Evolutionary conservation across 2,797 vertebrate genomes (phyloP), one percentile per base, ranked within the genome.

Genomic region (Helostoma temminkii): DNA sequence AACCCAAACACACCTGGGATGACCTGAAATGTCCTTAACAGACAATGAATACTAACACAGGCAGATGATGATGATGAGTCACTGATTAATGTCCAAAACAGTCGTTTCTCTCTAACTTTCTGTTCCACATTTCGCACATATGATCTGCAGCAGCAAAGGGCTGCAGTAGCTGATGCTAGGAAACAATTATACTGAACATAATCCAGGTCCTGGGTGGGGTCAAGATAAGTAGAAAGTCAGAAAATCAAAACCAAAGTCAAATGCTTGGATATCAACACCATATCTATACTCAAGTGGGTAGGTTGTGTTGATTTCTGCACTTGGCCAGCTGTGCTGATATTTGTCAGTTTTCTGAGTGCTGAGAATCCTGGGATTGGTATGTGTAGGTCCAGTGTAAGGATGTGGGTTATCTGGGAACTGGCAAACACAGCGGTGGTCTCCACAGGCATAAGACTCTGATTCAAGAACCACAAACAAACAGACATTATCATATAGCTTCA

Each of bases 401-500:
- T 90, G 82, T 89, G 88, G 84, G 76, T 86, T 85, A 88, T 87
- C 72, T 89, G 78, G 80, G 83, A 85, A 76, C 82, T 73, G 78
- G 88, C 84, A 88, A 88, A 89, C 84, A 90, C 81, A 69, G 71
- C 15, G 54, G 80, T 26, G 74, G 83, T 81, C 83, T 84, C 83
- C 70, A 65, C 81, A 62, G 82, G 52, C 45, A 71, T 6, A 2
- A 71, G 82, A 74, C 76, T 84, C 79, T 53, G 83, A 87, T 69
- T 88, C 72, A 84, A 86, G 85, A 84, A 86, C 81, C 73, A 49
- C 85, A 76, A 64, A 67, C 85, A 88, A 82, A 71, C 39, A 87
- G 71, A 84, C 78, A 80, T 86, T 86, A 86, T 86, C 81, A 82
- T 74, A 80, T 80, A 55, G 89, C 72, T 89, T 87, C 86, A 90